Base-by-base conservation (phyloP, 2,113 vertebrate species). In the Oreotragus oreotragus region DNA sequence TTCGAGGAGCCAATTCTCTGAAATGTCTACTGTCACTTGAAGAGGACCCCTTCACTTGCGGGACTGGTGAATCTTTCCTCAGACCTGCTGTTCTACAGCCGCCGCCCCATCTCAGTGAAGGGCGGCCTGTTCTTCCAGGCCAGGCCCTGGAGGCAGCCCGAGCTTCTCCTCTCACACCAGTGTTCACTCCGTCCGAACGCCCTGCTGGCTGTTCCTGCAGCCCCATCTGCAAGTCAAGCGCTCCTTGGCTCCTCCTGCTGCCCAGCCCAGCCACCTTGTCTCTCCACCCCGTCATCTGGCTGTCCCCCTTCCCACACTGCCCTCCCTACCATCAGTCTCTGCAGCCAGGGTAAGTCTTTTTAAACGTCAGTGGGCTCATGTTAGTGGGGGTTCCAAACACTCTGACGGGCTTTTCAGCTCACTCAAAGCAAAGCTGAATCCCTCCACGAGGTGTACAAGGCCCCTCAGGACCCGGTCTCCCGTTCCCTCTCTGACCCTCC, bases 11-110 rank as follows among this genome's bases (percentile, higher is more conserved):
- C 51, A 55, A 39, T 81, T 90, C 45, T 86, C 90, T 87, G 58
- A 92, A 90, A 86, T 28, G 45, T 80, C 51, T 89, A 60, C 36
- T 79, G 28, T 81, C 73, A 90, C 49, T 62, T 87, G 83, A 87
- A 83, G 39, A 55, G n/a, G 64, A 84, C 25, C n/a, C 30, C 66
- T 88, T 57, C 23, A 53, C 77, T 55, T n/a, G 23, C 5, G 23
- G 53, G 77, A 66, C 14, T 7, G 83, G 47, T 84, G 84, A 70
- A 17, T 80, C 30, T 39, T 23, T 51, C 58, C 19, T 66, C 10
- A 39, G 16, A 51, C 43, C n/a, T 64, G 13, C 86, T 87, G 30
- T 86, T 88, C 13, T 47, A 14, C 57, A 57, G 17, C 25, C 43
- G 77, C 66, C 1, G 7, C 36, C 28, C 17, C 45, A 19, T 6